A percentile compares a stretch with the other conserved stretches of the same genome.
Evolutionary conservation across 2,113 vertebrate genomes (phyloP).

Genomic region (Serinus canaria): DNA sequence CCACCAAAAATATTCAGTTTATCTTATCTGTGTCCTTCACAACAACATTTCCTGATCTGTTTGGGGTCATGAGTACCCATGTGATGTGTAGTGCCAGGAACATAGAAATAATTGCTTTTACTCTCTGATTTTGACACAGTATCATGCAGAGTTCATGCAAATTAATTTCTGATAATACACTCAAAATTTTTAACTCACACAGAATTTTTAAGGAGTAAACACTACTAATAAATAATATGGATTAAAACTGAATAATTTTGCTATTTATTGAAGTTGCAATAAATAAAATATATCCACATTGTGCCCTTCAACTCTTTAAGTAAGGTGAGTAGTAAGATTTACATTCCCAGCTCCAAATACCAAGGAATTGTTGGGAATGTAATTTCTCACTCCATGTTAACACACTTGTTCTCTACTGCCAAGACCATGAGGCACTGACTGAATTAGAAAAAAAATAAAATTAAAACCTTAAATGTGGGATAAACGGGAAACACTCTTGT

Average conservation of each 20-base stretch:
- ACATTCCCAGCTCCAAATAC: background rate
- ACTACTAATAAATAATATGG: background rate
- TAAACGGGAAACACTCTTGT: background rate
- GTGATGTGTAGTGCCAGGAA: background rate
- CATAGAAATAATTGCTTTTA: background rate
- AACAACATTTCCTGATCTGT: background rate
- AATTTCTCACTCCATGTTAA: background rate
- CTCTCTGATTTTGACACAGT: background rate
- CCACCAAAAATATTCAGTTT: background rate
- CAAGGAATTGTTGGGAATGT: background rate
- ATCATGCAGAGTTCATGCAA: background rate
- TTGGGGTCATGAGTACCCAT: background rate
- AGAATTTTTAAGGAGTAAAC: background rate
- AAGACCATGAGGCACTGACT: background rate
- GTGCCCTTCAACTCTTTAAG: background rate
- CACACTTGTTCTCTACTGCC: background rate
- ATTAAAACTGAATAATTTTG: background rate
- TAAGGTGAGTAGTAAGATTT: background rate
- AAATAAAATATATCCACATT: background rate
- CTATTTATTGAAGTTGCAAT: background rate
- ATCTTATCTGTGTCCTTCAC: background rate
- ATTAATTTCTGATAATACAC: background rate
- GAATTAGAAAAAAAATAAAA: background rate
- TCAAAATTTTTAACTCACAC: background rate
- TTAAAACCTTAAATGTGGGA: background rate